These are phyloP conservation scores for Sebastes wilsoni DNA, from an alignment of 2,797 vertebrate genomes.

Conservation along the genomic window DNA sequence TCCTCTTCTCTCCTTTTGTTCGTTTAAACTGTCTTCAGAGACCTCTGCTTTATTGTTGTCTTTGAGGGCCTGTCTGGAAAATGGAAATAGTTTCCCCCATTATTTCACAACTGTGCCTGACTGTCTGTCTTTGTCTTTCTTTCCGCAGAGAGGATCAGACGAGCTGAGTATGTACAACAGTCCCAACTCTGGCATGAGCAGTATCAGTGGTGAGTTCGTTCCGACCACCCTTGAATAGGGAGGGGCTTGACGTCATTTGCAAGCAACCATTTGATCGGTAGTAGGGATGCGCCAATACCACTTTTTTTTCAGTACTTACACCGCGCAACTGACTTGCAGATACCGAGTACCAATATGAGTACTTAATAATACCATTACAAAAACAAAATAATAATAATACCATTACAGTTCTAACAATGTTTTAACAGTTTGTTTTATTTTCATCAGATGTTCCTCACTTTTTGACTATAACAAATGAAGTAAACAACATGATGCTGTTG, in stretches of 20 bases:
- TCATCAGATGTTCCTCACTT: too few species aligned
- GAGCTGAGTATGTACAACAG: constrained; percentile 98
- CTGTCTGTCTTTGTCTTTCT: constrained; percentile 11
- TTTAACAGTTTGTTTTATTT: background rate
- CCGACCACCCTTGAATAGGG: constrained; percentile 40
- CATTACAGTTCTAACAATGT: background rate
- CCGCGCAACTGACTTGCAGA: background rate
- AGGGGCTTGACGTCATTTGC: constrained; percentile 16
- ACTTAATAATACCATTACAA: background rate
- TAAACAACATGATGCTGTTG: too few species aligned
- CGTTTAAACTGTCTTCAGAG: constrained; percentile 66
- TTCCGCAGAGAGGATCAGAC: constrained; percentile 93
- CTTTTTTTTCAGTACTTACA: background rate
- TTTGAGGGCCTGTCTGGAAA: constrained; percentile 47
- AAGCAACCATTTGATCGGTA: background rate
- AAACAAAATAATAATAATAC: background rate
- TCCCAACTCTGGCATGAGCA: constrained; percentile 94
- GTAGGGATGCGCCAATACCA: background rate
- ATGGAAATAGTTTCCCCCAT: constrained; percentile 43
- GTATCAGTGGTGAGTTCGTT: constrained; percentile 92
- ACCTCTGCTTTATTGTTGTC: constrained; percentile 56
- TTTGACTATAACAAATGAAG: too few species aligned
- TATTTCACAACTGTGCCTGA: constrained; percentile 32
- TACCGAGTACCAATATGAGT: background rate
- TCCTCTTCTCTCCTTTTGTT: background rate